Conservation (phyloP, 2,113 vertebrate species). For the Micromys minutus region DNA sequence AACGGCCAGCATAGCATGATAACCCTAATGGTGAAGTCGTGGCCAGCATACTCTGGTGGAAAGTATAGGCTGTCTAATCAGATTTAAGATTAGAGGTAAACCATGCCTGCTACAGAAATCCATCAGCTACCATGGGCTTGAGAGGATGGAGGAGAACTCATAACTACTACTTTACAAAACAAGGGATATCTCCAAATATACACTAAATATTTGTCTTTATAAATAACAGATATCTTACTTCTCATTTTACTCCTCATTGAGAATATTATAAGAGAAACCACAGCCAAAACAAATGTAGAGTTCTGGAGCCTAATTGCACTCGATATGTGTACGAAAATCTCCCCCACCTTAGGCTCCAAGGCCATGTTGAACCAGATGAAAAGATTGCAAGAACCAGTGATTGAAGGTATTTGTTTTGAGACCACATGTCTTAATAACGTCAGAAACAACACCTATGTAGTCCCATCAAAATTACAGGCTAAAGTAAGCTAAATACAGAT, state of each 20-base stretch:
- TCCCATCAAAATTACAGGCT: not conserved
- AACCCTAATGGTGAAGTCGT: not conserved
- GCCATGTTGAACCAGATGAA: too few species aligned
- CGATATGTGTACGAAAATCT: not conserved
- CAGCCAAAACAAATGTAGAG: not conserved
- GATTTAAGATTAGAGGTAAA: not conserved
- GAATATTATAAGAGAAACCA: too few species aligned
- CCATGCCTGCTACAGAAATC: not conserved
- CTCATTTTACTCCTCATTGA: not conserved
- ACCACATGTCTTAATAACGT: not conserved
- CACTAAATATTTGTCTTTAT: not conserved
- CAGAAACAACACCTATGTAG: not conserved
- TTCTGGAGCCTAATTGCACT: not conserved
- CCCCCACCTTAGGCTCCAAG: too few species aligned
- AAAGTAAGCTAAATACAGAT: not conserved
- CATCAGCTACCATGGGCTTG: not conserved
- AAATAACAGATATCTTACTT: not conserved
- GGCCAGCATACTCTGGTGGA: not conserved
- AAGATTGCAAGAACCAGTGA: not conserved
- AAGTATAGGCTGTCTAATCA: not conserved
- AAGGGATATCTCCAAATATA: not conserved
- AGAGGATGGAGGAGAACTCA: not conserved
- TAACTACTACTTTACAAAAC: not conserved
- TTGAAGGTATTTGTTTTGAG: not conserved
- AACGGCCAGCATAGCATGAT: rapidly evolving